Evolutionary conservation across 2,888 invertebrate species (phyloP).

Genomic region (Caenorhabditis uteleia): DNA sequence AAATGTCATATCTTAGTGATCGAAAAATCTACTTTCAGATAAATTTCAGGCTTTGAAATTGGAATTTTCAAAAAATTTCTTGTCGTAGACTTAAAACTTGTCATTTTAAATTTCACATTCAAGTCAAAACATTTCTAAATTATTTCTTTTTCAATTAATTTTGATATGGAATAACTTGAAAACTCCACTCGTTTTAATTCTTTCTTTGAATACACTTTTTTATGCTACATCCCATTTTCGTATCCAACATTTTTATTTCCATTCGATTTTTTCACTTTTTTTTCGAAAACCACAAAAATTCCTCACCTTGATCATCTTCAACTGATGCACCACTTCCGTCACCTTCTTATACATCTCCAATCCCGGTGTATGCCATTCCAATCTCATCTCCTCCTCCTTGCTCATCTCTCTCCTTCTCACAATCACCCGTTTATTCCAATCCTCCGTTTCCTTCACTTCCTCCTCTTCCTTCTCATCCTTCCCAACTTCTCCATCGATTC

Average conservation of each 20-base stretch:
- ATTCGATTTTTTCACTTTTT: not conserved
- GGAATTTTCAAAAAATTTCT: too few species aligned
- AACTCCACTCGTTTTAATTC: too few species aligned
- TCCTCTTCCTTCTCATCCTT: constrained; percentile 8
- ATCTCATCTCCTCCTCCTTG: constrained; percentile 27
- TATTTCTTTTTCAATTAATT: too few species aligned
- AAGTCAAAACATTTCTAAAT: too few species aligned
- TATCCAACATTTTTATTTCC: constrained; percentile 67
- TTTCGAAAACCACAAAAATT: not conserved
- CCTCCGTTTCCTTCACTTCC: constrained; percentile 36
- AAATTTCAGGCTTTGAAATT: too few species aligned
- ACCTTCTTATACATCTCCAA: constrained; percentile 81
- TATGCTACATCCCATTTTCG: too few species aligned
- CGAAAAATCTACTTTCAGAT: too few species aligned
- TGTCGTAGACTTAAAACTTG: too few species aligned
- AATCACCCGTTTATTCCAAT: constrained; percentile 53
- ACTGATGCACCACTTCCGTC: constrained; percentile 50
- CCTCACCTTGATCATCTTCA: constrained; percentile 52
- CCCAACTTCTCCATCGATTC: constrained; percentile 20
- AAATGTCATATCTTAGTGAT: too few species aligned
- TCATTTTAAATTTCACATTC: too few species aligned
- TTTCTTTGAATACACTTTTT: too few species aligned
- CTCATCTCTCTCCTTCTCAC: constrained; percentile 71
- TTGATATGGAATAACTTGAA: too few species aligned
- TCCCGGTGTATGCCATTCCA: constrained; percentile 80